Conservation (phyloP, 2,888 invertebrate genomes). For the Muschampia staudingeri region DNA sequence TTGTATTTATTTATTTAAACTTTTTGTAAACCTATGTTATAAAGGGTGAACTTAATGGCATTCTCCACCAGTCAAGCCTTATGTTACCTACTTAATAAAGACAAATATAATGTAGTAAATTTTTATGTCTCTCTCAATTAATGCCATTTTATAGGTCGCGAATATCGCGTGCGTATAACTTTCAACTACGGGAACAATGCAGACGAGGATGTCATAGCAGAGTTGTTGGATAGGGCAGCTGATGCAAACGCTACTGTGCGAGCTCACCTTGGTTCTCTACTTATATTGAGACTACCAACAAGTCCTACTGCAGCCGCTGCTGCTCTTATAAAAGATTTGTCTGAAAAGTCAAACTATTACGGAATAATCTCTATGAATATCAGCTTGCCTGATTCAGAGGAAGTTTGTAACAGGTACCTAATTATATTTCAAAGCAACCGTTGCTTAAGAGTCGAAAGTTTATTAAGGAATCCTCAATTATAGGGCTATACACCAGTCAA, state of each 20-base stretch:
- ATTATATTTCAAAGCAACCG: neutral
- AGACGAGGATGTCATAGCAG: conserved; percentile 68
- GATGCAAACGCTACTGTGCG: conserved; percentile 77
- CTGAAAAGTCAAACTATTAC: conserved; percentile 72
- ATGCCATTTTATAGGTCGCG: conserved; percentile 66
- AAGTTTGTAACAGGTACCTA: conserved; percentile 80
- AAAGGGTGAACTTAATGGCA: too few species aligned
- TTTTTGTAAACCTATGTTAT: too few species aligned
- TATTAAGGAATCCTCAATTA: neutral
- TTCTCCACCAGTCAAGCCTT: too few species aligned
- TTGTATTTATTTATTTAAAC: too few species aligned
- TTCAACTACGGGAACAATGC: conserved; percentile 71
- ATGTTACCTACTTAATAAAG: neutral
- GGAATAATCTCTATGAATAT: conserved; percentile 79
- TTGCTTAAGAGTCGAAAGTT: neutral
- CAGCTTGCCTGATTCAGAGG: conserved; percentile 83
- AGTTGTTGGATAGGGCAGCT: conserved; percentile 70
- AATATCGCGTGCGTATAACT: conserved; percentile 78
- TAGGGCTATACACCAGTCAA: conserved; percentile 78
- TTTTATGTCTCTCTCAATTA: too few species aligned
- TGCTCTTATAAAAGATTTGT: conserved; percentile 74
- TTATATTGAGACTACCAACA: conserved; percentile 80
- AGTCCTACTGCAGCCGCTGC: conserved; percentile 78
- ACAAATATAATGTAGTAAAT: too few species aligned
- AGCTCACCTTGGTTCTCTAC: conserved; percentile 80